Conservation (phyloP, 2,797 vertebrate species). For the Leucoraja ocellata region DNA sequence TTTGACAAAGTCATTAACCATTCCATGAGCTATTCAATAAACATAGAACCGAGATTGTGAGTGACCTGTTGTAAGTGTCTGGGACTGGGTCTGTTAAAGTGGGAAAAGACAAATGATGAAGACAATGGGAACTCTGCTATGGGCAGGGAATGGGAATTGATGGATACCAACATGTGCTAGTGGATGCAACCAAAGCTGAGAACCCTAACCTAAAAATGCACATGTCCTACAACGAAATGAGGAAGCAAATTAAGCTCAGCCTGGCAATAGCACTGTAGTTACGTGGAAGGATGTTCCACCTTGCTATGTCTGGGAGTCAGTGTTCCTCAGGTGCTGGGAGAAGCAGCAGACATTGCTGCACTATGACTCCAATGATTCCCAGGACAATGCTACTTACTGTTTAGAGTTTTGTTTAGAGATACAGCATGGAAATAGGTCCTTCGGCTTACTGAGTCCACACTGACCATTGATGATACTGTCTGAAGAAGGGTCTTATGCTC, state of each 20-base stretch:
- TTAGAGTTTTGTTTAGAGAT: too few relatives aligned
- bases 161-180: too few relatives aligned
- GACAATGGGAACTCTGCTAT: too few relatives aligned
- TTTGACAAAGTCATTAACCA: neutral
- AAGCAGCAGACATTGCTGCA: neutral
- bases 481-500: too few relatives aligned
- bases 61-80: neutral
- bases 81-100: neutral
- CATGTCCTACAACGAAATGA: neutral
- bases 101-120: neutral
- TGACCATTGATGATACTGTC: too few relatives aligned
- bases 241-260: neutral
- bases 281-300: neutral
- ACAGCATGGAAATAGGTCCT: too few relatives aligned
- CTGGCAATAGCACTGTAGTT: neutral
- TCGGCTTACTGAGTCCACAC: too few relatives aligned
- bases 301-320: too few relatives aligned
- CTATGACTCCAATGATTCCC: neutral
- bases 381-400: neutral
- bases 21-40: neutral
- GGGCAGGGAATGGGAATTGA: too few relatives aligned
- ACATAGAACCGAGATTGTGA: neutral
- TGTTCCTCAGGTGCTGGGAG: neutral
- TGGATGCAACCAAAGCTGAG: neutral
- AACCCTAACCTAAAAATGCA: neutral